Evolutionary conservation across 2,888 invertebrate genomes (phyloP).

Genomic region (Syritta pipiens): DNA sequence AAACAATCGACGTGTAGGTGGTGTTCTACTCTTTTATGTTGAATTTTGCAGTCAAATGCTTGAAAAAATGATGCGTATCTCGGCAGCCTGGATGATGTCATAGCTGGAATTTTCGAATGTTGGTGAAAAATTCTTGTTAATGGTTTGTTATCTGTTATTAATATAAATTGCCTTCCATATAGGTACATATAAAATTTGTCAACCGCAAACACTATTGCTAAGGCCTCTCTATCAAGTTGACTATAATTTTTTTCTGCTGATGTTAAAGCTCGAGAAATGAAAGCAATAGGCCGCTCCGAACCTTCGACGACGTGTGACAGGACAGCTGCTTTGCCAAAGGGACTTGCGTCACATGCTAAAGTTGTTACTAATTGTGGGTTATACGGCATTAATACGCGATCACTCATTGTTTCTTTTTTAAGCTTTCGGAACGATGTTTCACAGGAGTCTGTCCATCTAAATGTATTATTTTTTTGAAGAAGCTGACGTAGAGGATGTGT

Average conservation of each 20-base stretch:
- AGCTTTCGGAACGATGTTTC: constrained; percentile 3
- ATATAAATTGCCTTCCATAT: constrained; percentile 18
- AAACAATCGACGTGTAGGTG: no score
- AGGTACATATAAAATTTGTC: constrained; percentile 32
- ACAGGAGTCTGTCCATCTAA: background rate
- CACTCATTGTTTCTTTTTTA: background rate
- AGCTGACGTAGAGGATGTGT: no score
- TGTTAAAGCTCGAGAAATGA: constrained; percentile 19
- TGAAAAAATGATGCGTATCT: constrained; percentile 1
- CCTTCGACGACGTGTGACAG: background rate
- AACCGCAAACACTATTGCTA: constrained; percentile 36
- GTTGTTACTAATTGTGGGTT: background rate
- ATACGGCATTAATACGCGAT: constrained; percentile 3
- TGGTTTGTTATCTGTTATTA: constrained; percentile 38
- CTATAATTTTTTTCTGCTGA: constrained; percentile 29
- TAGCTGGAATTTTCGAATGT: background rate
- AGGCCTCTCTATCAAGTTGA: constrained; percentile 13
- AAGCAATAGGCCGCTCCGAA: background rate
- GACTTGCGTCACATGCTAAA: constrained; percentile 8
- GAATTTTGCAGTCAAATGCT: background rate
- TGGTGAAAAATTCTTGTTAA: constrained; percentile 40
- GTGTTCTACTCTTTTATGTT: background rate
- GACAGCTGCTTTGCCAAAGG: background rate
- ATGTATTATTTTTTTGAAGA: background rate
- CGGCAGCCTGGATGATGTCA: constrained; percentile 7